These are phyloP conservation scores for Lagopus leucura DNA, from an alignment of 2,113 vertebrate species.

Conservation along the genomic window DNA sequence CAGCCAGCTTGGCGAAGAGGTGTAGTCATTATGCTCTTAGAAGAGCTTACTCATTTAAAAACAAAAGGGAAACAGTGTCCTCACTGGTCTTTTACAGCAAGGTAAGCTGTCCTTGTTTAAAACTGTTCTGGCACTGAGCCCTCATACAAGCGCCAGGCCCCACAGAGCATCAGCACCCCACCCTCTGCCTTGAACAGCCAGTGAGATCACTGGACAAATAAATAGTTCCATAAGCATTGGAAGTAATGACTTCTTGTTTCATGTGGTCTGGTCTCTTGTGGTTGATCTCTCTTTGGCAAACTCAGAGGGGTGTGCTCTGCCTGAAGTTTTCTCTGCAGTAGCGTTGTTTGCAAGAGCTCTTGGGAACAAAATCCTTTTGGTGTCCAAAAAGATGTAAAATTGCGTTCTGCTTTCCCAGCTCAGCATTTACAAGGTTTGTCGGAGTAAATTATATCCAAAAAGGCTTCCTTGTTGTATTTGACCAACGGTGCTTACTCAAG, in stretches of 20 bases:
- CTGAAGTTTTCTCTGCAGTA: not conserved
- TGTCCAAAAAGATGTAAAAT: not conserved
- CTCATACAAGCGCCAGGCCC: not conserved
- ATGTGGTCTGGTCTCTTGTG: slow-evolving; percentile 60
- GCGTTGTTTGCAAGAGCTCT: not conserved
- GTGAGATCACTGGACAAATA: slow-evolving; percentile 58
- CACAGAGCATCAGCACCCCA: not conserved
- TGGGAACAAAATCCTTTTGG: not conserved
- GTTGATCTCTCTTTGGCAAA: slow-evolving; percentile 32
- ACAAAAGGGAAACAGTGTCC: not conserved
- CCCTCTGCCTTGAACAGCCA: not conserved
- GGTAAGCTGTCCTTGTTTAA: not conserved
- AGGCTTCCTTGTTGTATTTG: not conserved
- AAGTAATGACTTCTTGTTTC: slow-evolving; percentile 55
- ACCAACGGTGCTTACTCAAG: not conserved
- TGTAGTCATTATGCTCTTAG: accelerated
- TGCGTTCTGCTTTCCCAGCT: not conserved
- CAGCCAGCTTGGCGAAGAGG: not conserved
- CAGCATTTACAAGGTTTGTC: not conserved
- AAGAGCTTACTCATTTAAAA: not conserved
- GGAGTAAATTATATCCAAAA: not conserved
- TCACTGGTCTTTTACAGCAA: not conserved
- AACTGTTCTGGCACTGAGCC: not conserved
- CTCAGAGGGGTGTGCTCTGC: slow-evolving; percentile 1
- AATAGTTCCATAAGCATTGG: slow-evolving; percentile 37